A percentile compares a stretch with the other conserved stretches of the same genome.
phyloP scores from a whole-genome alignment of 53 echinoderm and acorn worm species.

The Luidia sarsii region DNA sequence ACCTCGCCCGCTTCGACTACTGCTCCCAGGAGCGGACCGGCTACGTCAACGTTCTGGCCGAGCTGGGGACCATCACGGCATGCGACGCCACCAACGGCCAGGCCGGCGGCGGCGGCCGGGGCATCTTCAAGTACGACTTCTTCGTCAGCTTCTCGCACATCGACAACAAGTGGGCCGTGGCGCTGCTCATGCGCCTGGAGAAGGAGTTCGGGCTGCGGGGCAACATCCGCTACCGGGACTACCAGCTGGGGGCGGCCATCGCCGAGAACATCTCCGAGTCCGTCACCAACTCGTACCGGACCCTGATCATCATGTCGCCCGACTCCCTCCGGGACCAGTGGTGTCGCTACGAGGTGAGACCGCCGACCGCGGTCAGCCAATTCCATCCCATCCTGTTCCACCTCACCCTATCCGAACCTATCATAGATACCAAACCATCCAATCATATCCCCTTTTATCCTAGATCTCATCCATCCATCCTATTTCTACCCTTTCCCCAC shows the following conservation, averaged over 20 bases:
- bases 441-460: no score
- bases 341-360: constrained; percentile 91
- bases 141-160: constrained; percentile 86
- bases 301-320: constrained; percentile 74
- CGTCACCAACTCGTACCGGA: constrained; percentile 73
- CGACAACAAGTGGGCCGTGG: constrained; percentile 89
- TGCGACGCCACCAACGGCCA: constrained; percentile 12
- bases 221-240: constrained; percentile 84
- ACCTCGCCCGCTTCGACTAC: constrained; percentile 81
- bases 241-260: constrained; percentile 81
- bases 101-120: constrained; percentile 16
- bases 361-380: no score
- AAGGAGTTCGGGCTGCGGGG: constrained; percentile 70
- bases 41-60: constrained; percentile 72
- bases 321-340: constrained; percentile 78
- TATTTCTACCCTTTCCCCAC: no score
- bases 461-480: no score
- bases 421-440: no score
- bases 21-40: constrained; percentile 74
- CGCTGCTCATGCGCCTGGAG: constrained; percentile 78
- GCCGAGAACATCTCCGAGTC: constrained; percentile 74
- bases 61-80: background rate
- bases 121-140: constrained; percentile 77
- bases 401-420: no score
- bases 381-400: no score